Evolutionary conservation across 2,888 invertebrate genomes (phyloP), one percentile per base, ranked within the genome.

Genomic region (Campoletis raptor): DNA sequence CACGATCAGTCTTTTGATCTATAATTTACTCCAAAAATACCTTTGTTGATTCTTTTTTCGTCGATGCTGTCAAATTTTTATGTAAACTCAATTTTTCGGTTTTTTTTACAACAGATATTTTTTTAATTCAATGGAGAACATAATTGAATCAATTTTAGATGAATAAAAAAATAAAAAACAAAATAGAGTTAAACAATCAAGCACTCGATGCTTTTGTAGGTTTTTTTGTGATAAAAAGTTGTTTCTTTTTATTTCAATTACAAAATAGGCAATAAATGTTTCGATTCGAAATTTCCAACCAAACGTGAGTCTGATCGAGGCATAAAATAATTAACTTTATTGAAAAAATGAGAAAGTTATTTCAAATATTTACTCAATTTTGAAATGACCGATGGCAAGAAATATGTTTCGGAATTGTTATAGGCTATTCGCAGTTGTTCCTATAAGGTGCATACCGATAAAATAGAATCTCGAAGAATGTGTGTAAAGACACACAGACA

Each of bases 381-480:
- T 37, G 52, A 18, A 48, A 45, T 9, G 72, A 12, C n/a, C 48
- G 21, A 24, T 42, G 24, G 48, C 18, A 30, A 73, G 36, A 54
- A 37, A 54, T 73, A n/a, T 52, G n/a, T 18, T 37, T 70, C 48
- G 10, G 8, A 12, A 36, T 48, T 48, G 0, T 15, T 30, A 15
- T 48, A 48, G 15, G 15, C 18, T 70, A 45, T 64, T 45, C 64
- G 45, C n/a, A 45, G 42, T 9, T 45, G 66, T 77, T 77, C 66
- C 77, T 77, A 52, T 37, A 12, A 74, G 24, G 74, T 24, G 12
- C 61, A 12, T 2, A 30, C 24, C 42, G 30, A 76, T 18, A n/a
- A n/a, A 45, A 36, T 5, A 36, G 3, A n/a, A 18, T n/a, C 24
- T 77, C 21, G 64, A 74, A 40, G 21, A 45, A 42, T 24, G 48